phyloP scores from a whole-genome alignment of 1,140 invertebrate genomes.

The Dinoponera quadriceps region DNA sequence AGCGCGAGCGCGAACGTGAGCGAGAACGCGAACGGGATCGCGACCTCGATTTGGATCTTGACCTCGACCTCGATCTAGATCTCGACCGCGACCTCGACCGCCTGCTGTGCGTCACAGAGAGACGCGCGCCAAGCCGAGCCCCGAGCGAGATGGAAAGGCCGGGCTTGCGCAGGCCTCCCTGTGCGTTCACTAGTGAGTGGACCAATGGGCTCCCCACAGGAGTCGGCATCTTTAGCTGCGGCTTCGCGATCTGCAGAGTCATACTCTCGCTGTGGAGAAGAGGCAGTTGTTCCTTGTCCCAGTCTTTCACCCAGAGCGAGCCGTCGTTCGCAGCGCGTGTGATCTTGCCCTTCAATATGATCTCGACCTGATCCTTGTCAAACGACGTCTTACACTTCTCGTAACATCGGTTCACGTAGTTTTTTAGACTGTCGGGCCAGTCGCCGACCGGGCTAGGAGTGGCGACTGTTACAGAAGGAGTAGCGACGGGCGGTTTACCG shows the following conservation, averaged over 20 bases:
- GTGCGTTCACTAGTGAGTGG: constrained; percentile 66
- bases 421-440: constrained; percentile 91
- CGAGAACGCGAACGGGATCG: constrained; percentile 85
- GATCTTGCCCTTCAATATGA: constrained; percentile 96
- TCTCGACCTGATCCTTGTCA: constrained; percentile 97
- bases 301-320: constrained; percentile 95
- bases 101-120: constrained; percentile 80
- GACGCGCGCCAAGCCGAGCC: constrained; percentile 85
- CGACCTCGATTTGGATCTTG: constrained; percentile 73
- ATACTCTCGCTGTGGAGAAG: constrained; percentile 92
- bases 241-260: constrained; percentile 86
- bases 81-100: constrained; percentile 84
- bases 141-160: constrained; percentile 86
- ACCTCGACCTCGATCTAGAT: constrained; percentile 84
- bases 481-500: constrained; percentile 72
- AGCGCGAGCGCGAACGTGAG: constrained; percentile 79
- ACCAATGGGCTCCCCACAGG: constrained; percentile 71
- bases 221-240: constrained; percentile 73
- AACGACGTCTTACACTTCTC: constrained; percentile 94
- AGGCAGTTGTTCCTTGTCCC: constrained; percentile 96
- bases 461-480: constrained; percentile 71
- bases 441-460: constrained; percentile 84
- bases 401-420: constrained; percentile 96
- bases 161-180: constrained; percentile 80
- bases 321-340: constrained; percentile 94